Conservation (phyloP, 2,797 vertebrate genomes). For the Philypnodon macrostomus region DNA sequence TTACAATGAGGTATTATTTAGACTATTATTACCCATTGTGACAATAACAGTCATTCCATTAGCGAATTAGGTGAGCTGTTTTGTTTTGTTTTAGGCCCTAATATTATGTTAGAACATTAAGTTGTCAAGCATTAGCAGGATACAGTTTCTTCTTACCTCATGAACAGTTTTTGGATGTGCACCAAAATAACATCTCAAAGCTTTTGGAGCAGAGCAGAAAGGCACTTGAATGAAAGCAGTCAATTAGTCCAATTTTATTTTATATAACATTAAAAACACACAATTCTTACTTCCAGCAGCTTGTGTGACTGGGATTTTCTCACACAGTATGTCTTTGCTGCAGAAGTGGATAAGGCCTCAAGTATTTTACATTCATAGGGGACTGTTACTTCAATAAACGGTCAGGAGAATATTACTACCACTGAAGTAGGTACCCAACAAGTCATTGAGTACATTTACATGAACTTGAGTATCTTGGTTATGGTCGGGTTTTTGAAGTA, state of each 20-base stretch:
- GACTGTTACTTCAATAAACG: too few species aligned
- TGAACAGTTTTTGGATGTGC: background rate
- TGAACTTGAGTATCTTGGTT: too few species aligned
- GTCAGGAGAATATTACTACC: too few species aligned
- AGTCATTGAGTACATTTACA: slow-evolving; percentile 2
- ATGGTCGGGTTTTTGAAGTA: too few species aligned
- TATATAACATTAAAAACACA: slow-evolving; percentile 5
- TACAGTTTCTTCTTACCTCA: slow-evolving; percentile 1
- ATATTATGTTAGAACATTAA: slow-evolving; percentile 13
- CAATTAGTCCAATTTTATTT: background rate
- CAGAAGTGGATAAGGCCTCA: too few species aligned
- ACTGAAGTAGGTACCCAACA: too few species aligned
- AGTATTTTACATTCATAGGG: too few species aligned
- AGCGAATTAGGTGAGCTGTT: background rate
- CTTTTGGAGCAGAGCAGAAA: background rate
- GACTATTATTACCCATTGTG: background rate
- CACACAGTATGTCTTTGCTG: too few species aligned
- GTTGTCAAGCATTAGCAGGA: background rate
- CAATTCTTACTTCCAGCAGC: background rate
- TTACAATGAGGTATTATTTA: too few species aligned
- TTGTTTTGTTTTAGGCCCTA: slow-evolving; percentile 3
- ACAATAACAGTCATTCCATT: slow-evolving; percentile 11
- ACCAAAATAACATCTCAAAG: background rate
- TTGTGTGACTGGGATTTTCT: too few species aligned
- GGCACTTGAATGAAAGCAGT: background rate